Evolutionary conservation across 2,113 vertebrate species (phyloP), one percentile per base, ranked within the genome.

Genomic region (Serilophus lunatus): DNA sequence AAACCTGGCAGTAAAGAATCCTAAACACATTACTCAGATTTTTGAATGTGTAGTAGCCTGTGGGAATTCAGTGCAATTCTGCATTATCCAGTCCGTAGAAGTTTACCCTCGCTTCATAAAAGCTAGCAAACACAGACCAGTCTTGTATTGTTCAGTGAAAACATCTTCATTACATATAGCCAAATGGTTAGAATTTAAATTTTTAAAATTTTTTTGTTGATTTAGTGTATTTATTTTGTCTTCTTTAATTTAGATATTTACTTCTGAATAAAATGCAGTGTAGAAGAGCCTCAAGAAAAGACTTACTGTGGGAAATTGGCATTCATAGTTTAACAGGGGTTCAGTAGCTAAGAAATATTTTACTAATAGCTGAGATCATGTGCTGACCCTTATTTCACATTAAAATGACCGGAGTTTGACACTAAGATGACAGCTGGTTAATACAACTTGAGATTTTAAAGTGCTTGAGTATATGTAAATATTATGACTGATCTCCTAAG

Each of bases 331-430:
- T 93, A 92, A 61, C 11, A 26, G 89, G 26, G 45, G 33, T 82
- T 97, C 83, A 92, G 28, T 96, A 91, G 82, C 85, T 97, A 69
- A 85, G 53, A 93, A 93, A 44, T 81, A 76, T 83, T 92, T 95
- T 65, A 74, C 61, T 97, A 96, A 97, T 87, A 96, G 94, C 87
- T 96, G 88, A 81, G 91, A 86, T 88, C 49, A 88, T 96, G 94
- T 91, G 66, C 90, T 98, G 98, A 98, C 98, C 98, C 92, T 96
- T 92, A 96, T 95, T 98, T 98, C 97, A 98, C 98, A 98, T 97
- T 92, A 88, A 96, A 97, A 94, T 98, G 98, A 98, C 98, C 97
- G 70, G 91, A 97, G 93, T 97, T 98, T 98, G 97, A 98, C 98
- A 98, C 97, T 82, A 87, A 91, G 90, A 96, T 97, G 97, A 98